Conservation (phyloP, 2,113 vertebrate species). For the Hippoglossus stenolepis region DNA sequence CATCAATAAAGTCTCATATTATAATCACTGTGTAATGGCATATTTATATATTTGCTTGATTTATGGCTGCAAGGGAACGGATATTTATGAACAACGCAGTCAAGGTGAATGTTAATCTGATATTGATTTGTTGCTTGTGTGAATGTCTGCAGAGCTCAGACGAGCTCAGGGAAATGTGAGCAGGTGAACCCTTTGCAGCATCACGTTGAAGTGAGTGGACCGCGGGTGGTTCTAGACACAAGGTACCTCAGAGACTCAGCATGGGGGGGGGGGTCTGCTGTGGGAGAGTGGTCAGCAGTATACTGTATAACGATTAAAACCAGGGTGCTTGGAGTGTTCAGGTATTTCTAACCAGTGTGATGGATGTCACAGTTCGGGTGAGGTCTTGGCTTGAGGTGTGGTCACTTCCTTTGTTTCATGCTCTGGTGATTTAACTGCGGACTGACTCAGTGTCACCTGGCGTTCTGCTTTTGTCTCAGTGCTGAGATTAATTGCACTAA, state of each 20-base stretch:
- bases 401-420: conserved; percentile 8
- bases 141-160: conserved; percentile 61
- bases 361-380: background rate
- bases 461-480: conserved; percentile 22
- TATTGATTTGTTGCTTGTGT: conserved; percentile 38
- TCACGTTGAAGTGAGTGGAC: conserved; percentile 69
- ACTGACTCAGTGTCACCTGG: conserved; percentile 25
- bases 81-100: background rate
- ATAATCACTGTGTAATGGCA: conserved; percentile 1
- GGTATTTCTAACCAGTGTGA: conserved; percentile 25
- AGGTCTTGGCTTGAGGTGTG: conserved; percentile 27
- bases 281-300: no score
- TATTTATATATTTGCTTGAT: conserved; percentile 1
- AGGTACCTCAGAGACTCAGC: conserved; percentile 72
- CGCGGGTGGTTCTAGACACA: conserved; percentile 56
- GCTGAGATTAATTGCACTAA: conserved; percentile 21
- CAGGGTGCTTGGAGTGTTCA: conserved; percentile 48
- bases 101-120: conserved; percentile 21
- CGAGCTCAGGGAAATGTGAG: conserved; percentile 73
- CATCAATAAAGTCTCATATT: background rate
- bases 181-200: conserved; percentile 79
- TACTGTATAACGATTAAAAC: conserved; percentile 16
- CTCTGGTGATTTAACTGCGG: conserved; percentile 39
- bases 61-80: background rate
- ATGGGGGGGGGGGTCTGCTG: conserved; percentile 24